Base-by-base conservation (phyloP, 2,113 vertebrate genomes). In the Antigone vipio region DNA sequence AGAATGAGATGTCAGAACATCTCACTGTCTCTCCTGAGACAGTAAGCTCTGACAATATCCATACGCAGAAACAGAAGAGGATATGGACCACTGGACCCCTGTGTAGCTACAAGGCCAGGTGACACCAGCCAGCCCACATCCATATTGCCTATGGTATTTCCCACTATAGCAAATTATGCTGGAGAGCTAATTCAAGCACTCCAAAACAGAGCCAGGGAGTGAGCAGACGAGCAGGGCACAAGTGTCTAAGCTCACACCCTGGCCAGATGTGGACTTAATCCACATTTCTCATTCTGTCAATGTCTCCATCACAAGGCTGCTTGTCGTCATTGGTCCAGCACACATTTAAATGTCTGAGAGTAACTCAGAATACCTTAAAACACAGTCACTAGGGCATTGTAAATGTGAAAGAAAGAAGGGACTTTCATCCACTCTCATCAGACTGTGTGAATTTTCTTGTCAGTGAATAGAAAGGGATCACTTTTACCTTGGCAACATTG, bases 1-100 rank as follows among this genome's bases (percentile, higher is more conserved):
- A 71, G 30, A 30, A 60, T 0, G 3, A 85, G 29, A 40, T 45
- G 16, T 21, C 0, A 0, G 30, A 62, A 44, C 15, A 49, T 20
- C 10, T 59, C 23, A 9, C 15, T 45, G 6, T 53, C 18, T 63
- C 11, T 75, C 12, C 56, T 49, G 30, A 49, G 24, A 49, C 23
- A 42, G 16, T 15, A 84, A 56, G n/a, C 56, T 68, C 69, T 87
- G 44, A 26, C 12, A 72, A 55, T 18, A 63, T 30, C n/a, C 32
- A 15, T 49, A 16, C 19, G 45, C 40, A 68, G 77, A 50, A 66
- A 59, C 9, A 27, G 40, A 67, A 64, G 16, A 40, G 20, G 8
- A 10, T 71, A 20, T 9, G 27, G 14, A 72, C 17, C 45, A 30
- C n/a, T 27, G 20, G 19, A 63, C 16, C 26, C 8, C 18, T 34